Evolutionary conservation across 1,140 invertebrate species (phyloP), one percentile per base, ranked within the genome.

Genomic region (Penaeus japonicus): DNA sequence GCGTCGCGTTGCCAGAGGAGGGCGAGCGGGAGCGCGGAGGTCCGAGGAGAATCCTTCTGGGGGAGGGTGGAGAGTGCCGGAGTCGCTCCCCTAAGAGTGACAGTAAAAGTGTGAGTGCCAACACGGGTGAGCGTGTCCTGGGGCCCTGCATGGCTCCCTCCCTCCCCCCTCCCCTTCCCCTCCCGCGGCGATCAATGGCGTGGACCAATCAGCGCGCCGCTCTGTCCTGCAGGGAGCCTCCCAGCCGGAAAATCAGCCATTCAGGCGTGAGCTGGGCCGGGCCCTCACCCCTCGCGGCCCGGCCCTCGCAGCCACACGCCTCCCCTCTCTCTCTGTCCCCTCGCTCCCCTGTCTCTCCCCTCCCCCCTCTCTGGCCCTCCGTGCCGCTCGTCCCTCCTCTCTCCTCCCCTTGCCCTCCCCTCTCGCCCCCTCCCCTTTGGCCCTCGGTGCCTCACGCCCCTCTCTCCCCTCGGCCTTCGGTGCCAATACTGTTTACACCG

Each of bases 241-340:
- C 85, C 85, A 87, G 78, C 85, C 59, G 85, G 85, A 87, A 87
- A 87, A 87, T 87, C 78, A 59, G 54, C 85, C 85, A 87, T 87
- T 87, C 77, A 87, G 85, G 85, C 85, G 85, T 87, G 62, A 81
- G 85, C 35, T 81, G 85, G 84, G 70, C 84, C 47, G 84, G 80
- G 30, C 47, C 35, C 62, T 65, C 83, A 30, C 70, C 83, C 83
- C 83, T 75, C 65, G 62, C 24, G 30, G 35, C 35, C 39, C 24
- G 35, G 62, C 62, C 24, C 39, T 39, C 35, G 35, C 24, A n/a
- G 62, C 62, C 83, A 24, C 53, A 24, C 80, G 22, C 70, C 82
- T 73, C 55, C 80, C 54, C 22, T 55, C 30, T 2, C 65, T 55
- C 18, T 35, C 75, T 22, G 55, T 22, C 30, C 15, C 54, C 75